Base-by-base conservation (phyloP, 2,113 vertebrate genomes). In the Python bivittatus region DNA sequence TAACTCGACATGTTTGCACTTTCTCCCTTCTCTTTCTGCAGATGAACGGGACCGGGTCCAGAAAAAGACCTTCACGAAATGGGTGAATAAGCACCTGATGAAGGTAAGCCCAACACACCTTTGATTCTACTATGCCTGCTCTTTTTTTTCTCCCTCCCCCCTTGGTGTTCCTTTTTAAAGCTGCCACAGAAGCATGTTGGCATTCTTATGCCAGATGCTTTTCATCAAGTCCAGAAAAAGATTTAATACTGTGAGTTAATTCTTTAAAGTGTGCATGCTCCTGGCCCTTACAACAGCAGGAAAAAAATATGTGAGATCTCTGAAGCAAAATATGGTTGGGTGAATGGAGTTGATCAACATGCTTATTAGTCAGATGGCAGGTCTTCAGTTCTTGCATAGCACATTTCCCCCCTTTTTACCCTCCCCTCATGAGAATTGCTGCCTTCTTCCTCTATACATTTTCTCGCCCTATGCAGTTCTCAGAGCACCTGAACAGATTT, bases 21-120 rank as follows among this genome's bases (percentile, higher is more conserved):
- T 87, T 23, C 88, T 95, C 20, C 97, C 86, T 97, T 89, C 96
- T 95, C 96, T 54, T 92, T 93, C 97, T 95, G 92, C 97, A 99
- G 99, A 99, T 98, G 99, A 99, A 97, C 98, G 99, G 94, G 99
- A 99, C 98, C 96, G 99, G 91, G 99, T 99, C 94, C 99, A 99
- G 97, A 99, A 99, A 98, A 99, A 99, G 97, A 99, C 99, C 4
- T 99, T 99, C 97, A 99, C 99, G 48, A 99, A 99, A 97, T 99
- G 99, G 99, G 98, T 99, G 98, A 99, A 99, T 97, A 99, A 99
- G 93, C 99, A 99, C 97, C 98, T 99, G 97, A 99, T 99, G 98
- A 99, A 99, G 98, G 99, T 99, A 97, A 58, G 96, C 94, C 44
- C 54, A 84, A 0, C 0, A 0, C 23, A 15, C 88, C 92, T 88